phyloP scores from a whole-genome alignment of 2,797 vertebrate species.

The Heterohyrax brucei region DNA sequence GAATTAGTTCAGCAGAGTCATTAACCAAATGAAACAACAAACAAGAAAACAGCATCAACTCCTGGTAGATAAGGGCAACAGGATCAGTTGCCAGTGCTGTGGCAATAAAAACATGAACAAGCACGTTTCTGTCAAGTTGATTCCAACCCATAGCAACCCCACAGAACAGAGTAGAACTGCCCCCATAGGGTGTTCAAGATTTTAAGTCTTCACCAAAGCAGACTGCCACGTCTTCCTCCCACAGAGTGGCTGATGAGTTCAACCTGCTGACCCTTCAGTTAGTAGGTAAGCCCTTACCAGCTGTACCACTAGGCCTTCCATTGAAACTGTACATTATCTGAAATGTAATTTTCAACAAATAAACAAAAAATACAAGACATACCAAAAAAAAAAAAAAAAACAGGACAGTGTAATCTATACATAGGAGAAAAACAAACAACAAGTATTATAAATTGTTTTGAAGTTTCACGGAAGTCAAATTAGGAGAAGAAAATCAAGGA shows the following conservation, averaged over 20 bases:
- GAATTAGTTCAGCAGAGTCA: conserved; percentile 55
- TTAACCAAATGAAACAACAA: conserved; percentile 25
- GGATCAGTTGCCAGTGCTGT: conserved; percentile 3
- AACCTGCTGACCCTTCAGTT: no score
- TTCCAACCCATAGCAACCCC: no score
- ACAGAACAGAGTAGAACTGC: no score
- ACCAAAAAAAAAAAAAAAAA: not conserved
- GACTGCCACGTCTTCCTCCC: no score
- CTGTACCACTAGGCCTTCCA: no score
- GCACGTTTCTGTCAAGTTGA: no score
- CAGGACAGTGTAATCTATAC: not conserved
- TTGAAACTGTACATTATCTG: not conserved
- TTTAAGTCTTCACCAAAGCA: no score
- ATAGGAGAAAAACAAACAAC: not conserved
- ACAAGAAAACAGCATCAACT: not conserved
- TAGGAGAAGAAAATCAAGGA: conserved; percentile 24
- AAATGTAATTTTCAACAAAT: not conserved
- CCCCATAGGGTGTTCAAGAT: no score
- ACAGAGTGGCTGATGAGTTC: no score
- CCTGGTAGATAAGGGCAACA: not conserved
- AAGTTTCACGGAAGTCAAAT: not conserved
- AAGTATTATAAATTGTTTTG: not conserved
- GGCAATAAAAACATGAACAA: not conserved
- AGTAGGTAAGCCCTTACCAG: no score
- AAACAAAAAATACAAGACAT: not conserved